Evolutionary conservation across 2,113 vertebrate species (phyloP), one percentile per base, ranked within the genome.

Genomic region (Hyaena hyaena): DNA sequence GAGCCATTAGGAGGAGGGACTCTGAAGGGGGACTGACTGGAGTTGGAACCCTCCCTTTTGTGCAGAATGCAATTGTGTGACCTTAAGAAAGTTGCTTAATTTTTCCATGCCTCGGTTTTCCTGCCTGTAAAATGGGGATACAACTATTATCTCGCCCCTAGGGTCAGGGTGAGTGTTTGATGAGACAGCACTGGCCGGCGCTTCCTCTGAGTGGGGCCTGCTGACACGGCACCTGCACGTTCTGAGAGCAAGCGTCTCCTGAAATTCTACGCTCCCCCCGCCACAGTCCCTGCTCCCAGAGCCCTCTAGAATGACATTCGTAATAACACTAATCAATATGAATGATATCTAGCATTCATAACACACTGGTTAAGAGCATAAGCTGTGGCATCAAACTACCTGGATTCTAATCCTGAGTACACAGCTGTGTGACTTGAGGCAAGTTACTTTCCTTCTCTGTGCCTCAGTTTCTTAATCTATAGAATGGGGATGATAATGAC

Each of bases 221-320:
- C 31, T 7, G 28, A 66, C 48, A 1, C 0, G 1, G n/a, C 1
- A 35, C 65, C 23, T 45, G 31, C 23, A 5, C 0, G 1, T 6
- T 24, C 23, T 1, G 21, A 61, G 21, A 65, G 81, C 0, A 1
- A 48, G 6, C 0, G 5, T 5, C 23, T 35, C 33, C 24, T 9
- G 14, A 74, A 66, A 66, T 45, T 63, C 10, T 24, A 23, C 12
- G 61, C 24, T 7, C 1, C 0, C 53, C 17, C 65, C 9, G 2
- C 39, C 45, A n/a, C 16, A 24, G 61, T 31, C 73, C 80, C 7
- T 2, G 79, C 71, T 86, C 93, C 24, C 31, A 21, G 43, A 74
- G 12, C 39, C 63, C 28, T 80, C 45, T 17, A 50, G 58, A 88
- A 73, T 10, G 28, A 1, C 24, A 87, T 33, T 31, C 53, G 58